Base-by-base conservation (phyloP, 2,888 invertebrate species). In the Rhagonycha fulva region DNA sequence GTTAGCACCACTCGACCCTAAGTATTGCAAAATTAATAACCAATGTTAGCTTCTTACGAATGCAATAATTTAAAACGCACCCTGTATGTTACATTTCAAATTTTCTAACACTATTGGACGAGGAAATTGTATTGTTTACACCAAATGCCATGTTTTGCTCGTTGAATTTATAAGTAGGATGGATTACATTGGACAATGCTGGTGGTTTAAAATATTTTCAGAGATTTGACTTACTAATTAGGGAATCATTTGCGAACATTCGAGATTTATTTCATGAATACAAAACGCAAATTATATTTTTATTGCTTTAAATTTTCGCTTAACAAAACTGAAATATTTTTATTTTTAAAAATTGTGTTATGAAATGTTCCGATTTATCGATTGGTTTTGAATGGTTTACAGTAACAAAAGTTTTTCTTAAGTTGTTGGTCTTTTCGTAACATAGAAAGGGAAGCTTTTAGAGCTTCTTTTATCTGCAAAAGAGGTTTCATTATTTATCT, bases 401-500 rank as follows among this genome's bases (percentile, higher is more conserved):
- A n/a, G 23, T n/a, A 24, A 66, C 63, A 24, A 66, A 66, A 66
- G 24, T 66, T 66, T 66, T 66, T 24, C 19, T 12, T 26, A 66
- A 66, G 24, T 62, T 23, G 23, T 66, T 23, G 63, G 26, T 26
- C 63, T 66, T 24, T 66, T 66, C 63, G 24, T 66, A 14, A 24
- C 24, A 66, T 19, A 66, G 26, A 26, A 66, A 66, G 19, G 63
- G 26, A 66, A 66, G 63, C 63, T 66, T 66, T 66, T 66, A 66
- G 63, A 66, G 26, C 47, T 66, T 66, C 63, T 66, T 66, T 66
- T 66, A 66, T 66, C 63, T 66, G 24, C n/a, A 26, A 66, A 24
- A 66, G 63, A 62, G 24, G 63, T 26, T 24, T 66, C 63, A 23
- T 66, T 66, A 66, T 66, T 66, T 66, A 66, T 66, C 63, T 66